phyloP scores from a whole-genome alignment of 2,888 invertebrate species.

The Drosophila trichaetosa region DNA sequence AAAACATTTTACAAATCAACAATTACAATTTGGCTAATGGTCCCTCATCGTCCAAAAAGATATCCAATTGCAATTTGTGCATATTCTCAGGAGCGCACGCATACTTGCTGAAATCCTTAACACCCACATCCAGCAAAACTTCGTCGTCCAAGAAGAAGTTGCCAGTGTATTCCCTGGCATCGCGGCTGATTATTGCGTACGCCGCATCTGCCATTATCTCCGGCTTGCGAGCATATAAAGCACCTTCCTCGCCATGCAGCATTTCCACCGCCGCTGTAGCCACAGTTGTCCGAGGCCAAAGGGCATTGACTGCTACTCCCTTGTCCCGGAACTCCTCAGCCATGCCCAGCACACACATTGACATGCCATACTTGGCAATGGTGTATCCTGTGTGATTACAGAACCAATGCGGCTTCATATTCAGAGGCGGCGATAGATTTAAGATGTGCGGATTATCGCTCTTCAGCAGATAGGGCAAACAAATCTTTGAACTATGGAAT shows the following conservation, averaged over 20 bases:
- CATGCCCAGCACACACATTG: slow-evolving; percentile 99
- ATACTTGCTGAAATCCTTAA: slow-evolving; percentile 93
- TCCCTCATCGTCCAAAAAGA: slow-evolving; percentile 89
- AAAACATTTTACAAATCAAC: background rate
- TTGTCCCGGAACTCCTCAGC: slow-evolving; percentile 93
- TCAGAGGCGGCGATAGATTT: slow-evolving; percentile 97
- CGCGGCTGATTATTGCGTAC: slow-evolving; percentile 85
- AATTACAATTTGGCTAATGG: slow-evolving; percentile 65
- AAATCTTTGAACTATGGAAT: slow-evolving; percentile 92
- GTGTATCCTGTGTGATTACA: slow-evolving; percentile 96
- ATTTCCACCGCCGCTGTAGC: slow-evolving; percentile 96
- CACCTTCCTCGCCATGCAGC: slow-evolving; percentile 87
- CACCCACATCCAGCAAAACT: slow-evolving; percentile 90
- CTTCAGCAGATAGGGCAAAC: slow-evolving; percentile 94
- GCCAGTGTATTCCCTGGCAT: slow-evolving; percentile 92
- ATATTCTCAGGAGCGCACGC: slow-evolving; percentile 91
- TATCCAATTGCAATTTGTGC: slow-evolving; percentile 91
- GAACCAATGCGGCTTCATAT: slow-evolving; percentile 95
- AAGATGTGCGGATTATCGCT: slow-evolving; percentile 96
- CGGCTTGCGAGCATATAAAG: slow-evolving; percentile 77
- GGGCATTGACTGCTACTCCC: slow-evolving; percentile 96
- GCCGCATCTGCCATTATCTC: slow-evolving; percentile 85
- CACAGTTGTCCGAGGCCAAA: slow-evolving; percentile 97
- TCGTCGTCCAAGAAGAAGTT: slow-evolving; percentile 97
- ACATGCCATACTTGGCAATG: slow-evolving; percentile 99